Percentiles rank a stretch among this genome's conserved stretches.
phyloP scores from a whole-genome alignment of 2,888 invertebrate genomes.

The Mythimna vitellina region DNA sequence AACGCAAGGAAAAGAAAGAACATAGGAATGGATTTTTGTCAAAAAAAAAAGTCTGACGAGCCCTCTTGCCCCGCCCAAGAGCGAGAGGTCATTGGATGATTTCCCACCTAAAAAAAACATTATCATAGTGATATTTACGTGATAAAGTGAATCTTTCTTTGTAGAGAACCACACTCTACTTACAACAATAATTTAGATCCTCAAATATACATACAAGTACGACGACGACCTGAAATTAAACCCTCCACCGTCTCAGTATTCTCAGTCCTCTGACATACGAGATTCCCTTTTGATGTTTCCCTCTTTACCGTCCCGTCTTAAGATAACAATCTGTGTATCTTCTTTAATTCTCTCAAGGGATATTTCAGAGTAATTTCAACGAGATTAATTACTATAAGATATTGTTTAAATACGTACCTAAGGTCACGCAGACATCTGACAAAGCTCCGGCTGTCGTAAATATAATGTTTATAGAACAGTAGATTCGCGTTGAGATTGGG shows the following conservation, averaged over 20 bases:
- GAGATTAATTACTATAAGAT: constrained; percentile 47
- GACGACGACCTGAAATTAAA: constrained; percentile 25
- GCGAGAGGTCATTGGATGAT: too few species aligned
- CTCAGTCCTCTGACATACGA: constrained; percentile 38
- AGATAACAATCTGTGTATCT: constrained; percentile 52
- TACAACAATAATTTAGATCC: constrained; percentile 7
- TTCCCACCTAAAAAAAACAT: too few species aligned
- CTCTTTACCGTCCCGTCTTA: constrained; percentile 39
- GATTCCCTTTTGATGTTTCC: constrained; percentile 61
- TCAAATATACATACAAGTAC: constrained; percentile 14
- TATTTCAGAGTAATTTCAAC: constrained; percentile 41
- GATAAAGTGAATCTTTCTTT: neutral
- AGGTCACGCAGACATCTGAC: constrained; percentile 40
- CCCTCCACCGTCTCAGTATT: constrained; percentile 13
- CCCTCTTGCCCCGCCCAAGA: too few species aligned
- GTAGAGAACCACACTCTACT: neutral
- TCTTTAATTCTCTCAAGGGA: constrained; percentile 48
- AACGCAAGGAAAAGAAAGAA: too few species aligned
- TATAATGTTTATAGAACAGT: constrained; percentile 39
- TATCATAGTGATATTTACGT: too few species aligned
- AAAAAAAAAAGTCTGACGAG: too few species aligned
- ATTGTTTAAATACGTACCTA: constrained; percentile 13
- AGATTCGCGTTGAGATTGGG: constrained; percentile 37
- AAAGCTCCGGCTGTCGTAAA: constrained; percentile 27
- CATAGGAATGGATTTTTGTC: too few species aligned